phyloP scores from a whole-genome alignment of 2,888 invertebrate species.

The Dolichomitus sp. region DNA sequence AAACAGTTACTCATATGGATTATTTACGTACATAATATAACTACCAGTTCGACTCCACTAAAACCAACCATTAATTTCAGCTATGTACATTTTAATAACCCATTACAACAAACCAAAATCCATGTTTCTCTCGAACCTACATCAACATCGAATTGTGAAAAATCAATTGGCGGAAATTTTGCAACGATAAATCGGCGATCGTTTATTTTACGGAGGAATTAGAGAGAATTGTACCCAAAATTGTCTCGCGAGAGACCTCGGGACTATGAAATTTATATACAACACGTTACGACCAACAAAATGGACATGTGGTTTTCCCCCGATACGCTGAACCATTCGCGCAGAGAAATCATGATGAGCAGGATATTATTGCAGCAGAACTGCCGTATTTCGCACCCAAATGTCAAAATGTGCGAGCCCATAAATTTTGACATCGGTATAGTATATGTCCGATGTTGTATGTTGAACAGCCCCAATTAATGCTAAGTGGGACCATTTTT shows the following conservation, averaged over 20 bases:
- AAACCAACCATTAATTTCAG: constrained; percentile 42
- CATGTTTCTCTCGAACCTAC: not conserved
- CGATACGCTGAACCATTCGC: not conserved
- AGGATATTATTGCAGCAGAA: not conserved
- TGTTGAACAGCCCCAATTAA: not conserved
- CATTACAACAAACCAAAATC: not conserved
- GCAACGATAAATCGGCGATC: constrained; percentile 32
- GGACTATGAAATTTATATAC: not conserved
- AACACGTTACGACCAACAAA: constrained; percentile 11
- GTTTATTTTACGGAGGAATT: constrained; percentile 47
- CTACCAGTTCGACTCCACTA: constrained; percentile 5
- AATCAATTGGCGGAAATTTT: not conserved
- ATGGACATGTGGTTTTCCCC: constrained; percentile 43
- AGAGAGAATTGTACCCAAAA: constrained; percentile 45
- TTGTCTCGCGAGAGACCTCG: not conserved
- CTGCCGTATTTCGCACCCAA: not conserved
- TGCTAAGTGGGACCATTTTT: constrained; percentile 1
- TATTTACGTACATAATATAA: not conserved
- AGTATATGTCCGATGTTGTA: constrained; percentile 2
- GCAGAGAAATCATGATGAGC: not conserved
- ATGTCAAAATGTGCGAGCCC: constrained; percentile 23
- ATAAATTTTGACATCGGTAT: constrained; percentile 23
- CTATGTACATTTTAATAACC: constrained; percentile 42
- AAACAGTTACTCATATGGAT: not conserved
- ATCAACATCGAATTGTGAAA: not conserved